Conservation (phyloP, 2,113 vertebrate species). For the Scopus umbretta region DNA sequence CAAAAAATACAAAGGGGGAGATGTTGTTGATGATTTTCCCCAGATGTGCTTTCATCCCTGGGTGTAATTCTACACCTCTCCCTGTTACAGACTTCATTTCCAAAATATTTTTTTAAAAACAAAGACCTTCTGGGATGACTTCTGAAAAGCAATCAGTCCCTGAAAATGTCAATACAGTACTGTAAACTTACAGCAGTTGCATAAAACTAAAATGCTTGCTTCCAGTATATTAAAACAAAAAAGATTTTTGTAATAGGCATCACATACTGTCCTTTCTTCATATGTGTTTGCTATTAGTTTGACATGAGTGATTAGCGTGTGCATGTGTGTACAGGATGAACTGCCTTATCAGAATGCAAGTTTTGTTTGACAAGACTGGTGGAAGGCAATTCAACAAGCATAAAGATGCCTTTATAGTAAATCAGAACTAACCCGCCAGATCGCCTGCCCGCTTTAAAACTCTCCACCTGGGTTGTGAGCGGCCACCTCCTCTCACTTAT, state of each 20-base stretch:
- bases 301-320: background rate
- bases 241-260: background rate
- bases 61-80: background rate
- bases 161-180: background rate
- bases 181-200: background rate
- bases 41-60: background rate
- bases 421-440: constrained; percentile 12
- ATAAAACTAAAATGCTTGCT: background rate
- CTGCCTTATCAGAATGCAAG: background rate
- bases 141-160: background rate
- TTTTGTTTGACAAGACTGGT: background rate
- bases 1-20: background rate
- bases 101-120: background rate
- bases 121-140: background rate
- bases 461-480: background rate
- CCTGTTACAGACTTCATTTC: background rate
- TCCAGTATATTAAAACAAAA: background rate
- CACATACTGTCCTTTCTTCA: background rate
- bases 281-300: background rate
- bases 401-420: constrained; percentile 37
- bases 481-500: background rate
- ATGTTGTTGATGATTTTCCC: background rate
- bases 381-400: constrained; percentile 1
- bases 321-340: background rate
- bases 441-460: background rate